Conservation (phyloP, 2,113 vertebrate species). For the Carassius carassius region DNA sequence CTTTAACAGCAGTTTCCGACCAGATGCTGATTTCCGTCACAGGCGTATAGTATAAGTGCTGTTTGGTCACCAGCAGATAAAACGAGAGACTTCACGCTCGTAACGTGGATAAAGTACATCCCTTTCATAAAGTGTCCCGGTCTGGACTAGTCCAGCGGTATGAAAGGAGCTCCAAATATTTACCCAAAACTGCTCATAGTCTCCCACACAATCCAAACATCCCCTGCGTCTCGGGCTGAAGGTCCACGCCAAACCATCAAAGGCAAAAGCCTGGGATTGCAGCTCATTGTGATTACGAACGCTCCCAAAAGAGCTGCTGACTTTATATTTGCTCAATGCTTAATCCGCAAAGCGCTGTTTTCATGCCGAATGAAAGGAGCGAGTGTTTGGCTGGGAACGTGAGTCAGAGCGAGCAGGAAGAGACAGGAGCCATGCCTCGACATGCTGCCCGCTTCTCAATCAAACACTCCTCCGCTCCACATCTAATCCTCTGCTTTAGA, state of each 20-base stretch:
- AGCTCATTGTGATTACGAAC: slow-evolving; percentile 40
- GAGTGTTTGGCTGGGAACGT: slow-evolving; percentile 55
- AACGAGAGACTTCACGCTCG: background rate
- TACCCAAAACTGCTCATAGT: slow-evolving; percentile 48
- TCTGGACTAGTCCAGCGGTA: slow-evolving; percentile 35
- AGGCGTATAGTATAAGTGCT: background rate
- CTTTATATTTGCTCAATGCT: slow-evolving; percentile 13
- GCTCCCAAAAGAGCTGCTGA: slow-evolving; percentile 13
- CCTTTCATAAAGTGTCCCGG: background rate
- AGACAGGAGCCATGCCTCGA: slow-evolving; percentile 66
- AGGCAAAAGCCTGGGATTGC: background rate
- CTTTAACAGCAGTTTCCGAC: background rate
- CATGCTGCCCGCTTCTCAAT: slow-evolving; percentile 60
- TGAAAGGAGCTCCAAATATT: slow-evolving; percentile 57
- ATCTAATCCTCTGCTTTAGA: slow-evolving; percentile 68
- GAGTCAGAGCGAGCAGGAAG: slow-evolving; percentile 46
- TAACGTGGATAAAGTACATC: background rate
- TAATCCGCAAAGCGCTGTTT: slow-evolving; percentile 36
- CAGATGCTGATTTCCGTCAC: background rate
- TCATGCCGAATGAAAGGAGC: slow-evolving; percentile 43
- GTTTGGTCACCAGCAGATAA: no score
- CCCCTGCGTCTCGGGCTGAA: slow-evolving; percentile 42
- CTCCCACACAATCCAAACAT: slow-evolving; percentile 54
- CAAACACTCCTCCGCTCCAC: slow-evolving; percentile 24
- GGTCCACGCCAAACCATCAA: slow-evolving; percentile 39